Evolutionary conservation across 2,888 invertebrate genomes (phyloP).

Genomic region (Acanthosepion pharaonis): DNA sequence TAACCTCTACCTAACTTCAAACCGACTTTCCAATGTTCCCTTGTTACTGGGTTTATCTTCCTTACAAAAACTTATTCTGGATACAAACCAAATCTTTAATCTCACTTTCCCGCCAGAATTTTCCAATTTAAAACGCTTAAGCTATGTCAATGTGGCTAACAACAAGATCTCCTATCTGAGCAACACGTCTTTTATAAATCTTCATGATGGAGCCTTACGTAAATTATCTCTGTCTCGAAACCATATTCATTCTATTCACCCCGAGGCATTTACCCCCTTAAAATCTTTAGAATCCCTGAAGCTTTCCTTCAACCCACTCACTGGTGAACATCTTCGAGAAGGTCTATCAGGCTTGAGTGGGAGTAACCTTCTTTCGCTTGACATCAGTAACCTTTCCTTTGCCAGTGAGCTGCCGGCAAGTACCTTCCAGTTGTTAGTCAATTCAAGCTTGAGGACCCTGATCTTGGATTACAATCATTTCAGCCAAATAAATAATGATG

Average conservation of each 20-base stretch:
- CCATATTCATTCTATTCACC: constrained; percentile 54
- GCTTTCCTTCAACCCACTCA: constrained; percentile 61
- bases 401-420: constrained; percentile 56
- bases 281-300: constrained; percentile 58
- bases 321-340: constrained; percentile 53
- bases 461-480: constrained; percentile 61
- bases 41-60: constrained; percentile 53
- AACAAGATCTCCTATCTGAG: constrained; percentile 57
- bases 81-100: constrained; percentile 58
- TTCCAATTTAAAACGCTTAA: constrained; percentile 49
- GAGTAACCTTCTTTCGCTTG: constrained; percentile 57
- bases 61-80: constrained; percentile 57
- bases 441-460: constrained; percentile 57
- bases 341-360: constrained; percentile 56
- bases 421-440: constrained; percentile 58
- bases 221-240: constrained; percentile 61
- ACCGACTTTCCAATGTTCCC: constrained; percentile 56
- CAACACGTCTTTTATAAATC: constrained; percentile 55
- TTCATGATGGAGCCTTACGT: constrained; percentile 53
- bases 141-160: constrained; percentile 58
- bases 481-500: constrained; percentile 52
- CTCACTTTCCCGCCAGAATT: constrained; percentile 60
- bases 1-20: constrained; percentile 53
- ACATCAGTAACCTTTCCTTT: constrained; percentile 60
- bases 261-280: constrained; percentile 56